A percentile compares a stretch with the other conserved stretches of the same genome.
phyloP scores from a whole-genome alignment of 2,113 vertebrate species.

The Donacobius atricapilla region DNA sequence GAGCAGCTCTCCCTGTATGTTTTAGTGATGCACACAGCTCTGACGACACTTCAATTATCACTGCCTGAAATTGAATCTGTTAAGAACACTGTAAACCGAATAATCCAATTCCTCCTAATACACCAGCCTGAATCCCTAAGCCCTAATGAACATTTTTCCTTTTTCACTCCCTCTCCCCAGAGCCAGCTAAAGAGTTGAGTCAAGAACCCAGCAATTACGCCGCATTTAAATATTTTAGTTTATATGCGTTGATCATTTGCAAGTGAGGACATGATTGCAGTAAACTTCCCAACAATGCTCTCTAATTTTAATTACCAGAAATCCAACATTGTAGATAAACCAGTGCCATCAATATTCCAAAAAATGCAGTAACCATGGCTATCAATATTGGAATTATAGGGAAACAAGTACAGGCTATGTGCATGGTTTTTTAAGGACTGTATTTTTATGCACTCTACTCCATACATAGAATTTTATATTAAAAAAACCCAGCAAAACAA shows the following conservation, averaged over 20 bases:
- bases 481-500: neutral
- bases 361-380: neutral
- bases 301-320: constrained; percentile 67
- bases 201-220: constrained; percentile 66
- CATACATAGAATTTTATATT: neutral
- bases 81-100: constrained; percentile 55
- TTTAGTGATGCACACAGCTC: constrained; percentile 23
- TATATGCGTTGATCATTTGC: constrained; percentile 26
- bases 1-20: constrained; percentile 19
- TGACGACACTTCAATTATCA: constrained; percentile 51
- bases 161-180: constrained; percentile 25
- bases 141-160: constrained; percentile 64
- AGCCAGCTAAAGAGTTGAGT: constrained; percentile 58
- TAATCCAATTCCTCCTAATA: constrained; percentile 62
- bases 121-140: constrained; percentile 40
- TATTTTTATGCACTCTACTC: neutral
- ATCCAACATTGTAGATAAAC: neutral
- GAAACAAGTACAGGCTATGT: neutral
- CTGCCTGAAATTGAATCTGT: constrained; percentile 59
- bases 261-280: constrained; percentile 44
- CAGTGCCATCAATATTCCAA: neutral
- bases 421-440: neutral
- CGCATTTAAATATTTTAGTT: constrained; percentile 71
- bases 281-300: constrained; percentile 30
- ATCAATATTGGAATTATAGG: neutral